Evolutionary conservation across 2,888 invertebrate genomes (phyloP), one percentile per base, ranked within the genome.

Genomic region (Seira sanloemensis): DNA sequence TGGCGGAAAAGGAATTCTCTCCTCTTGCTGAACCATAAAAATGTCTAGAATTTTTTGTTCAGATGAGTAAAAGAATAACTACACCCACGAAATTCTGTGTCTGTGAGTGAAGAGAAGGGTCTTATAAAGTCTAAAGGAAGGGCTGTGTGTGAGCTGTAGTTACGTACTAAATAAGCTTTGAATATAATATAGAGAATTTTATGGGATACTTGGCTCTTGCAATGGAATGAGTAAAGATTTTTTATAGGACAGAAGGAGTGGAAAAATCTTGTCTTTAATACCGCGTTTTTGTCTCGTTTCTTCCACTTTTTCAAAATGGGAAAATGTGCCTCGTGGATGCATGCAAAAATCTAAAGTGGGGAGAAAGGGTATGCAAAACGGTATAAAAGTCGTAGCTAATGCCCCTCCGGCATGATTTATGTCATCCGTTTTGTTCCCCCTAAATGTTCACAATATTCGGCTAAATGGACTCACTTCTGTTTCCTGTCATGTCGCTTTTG

Each of bases 361-460:
- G 58, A 58, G n/a, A 58, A 58, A 5, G 19, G n/a, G 46, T 71
- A 78, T 78, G 78, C 50, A 78, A 78, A 78, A 77, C 69, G 78
- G 46, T 71, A 71, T 78, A 71, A 78, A 78, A 69, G 78, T 78
- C 78, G 58, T 78, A 71, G 50, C 23, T 78, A 78, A 78, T 84
- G 66, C 79, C 67, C 54, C 72, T 84, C 54, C 62, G 71, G 62
- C 71, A 54, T 86, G 86, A 86, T 86, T 86, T 86, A 86, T 86
- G 81, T 72, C 81, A 72, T 74, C 77, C 84, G 84, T 84, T 86
- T n/a, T 86, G 84, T 86, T 86, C 84, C 86, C 80, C 78, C 83
- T 84, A 84, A 86, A 84, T 78, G 84, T 81, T 81, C 77, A 78
- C 81, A 86, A 84, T 84, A 84, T 86, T 78, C 84, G 86, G 84